Conservation (phyloP, 1,140 invertebrate species). For the Bilobella aurantiaca region DNA sequence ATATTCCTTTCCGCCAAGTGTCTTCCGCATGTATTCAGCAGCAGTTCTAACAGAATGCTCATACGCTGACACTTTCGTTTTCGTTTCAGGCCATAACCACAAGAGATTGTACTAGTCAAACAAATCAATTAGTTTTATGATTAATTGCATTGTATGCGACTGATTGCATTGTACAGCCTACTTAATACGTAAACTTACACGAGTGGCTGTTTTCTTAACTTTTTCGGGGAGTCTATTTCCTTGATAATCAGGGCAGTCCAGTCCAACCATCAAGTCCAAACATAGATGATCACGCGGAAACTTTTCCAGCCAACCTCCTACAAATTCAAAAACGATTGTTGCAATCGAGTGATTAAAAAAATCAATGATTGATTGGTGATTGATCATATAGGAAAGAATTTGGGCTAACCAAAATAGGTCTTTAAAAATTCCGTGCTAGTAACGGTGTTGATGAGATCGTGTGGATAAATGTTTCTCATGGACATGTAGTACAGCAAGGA, state of each 20-base stretch:
- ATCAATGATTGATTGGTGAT: too few species aligned
- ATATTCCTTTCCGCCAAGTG: slow-evolving; percentile 6
- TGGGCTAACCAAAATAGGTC: slow-evolving; percentile 39
- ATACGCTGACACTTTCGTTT: neutral
- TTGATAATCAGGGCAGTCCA: slow-evolving; percentile 49
- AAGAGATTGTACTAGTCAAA: slow-evolving; percentile 4
- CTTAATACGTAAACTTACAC: slow-evolving; percentile 42
- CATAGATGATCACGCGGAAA: slow-evolving; percentile 44
- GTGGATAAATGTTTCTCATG: slow-evolving; percentile 42
- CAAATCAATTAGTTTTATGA: slow-evolving; percentile 17
- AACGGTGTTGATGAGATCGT: slow-evolving; percentile 43
- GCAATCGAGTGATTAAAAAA: too few species aligned
- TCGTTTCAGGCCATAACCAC: neutral
- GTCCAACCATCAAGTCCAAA: slow-evolving; percentile 45
- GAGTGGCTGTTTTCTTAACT: slow-evolving; percentile 39
- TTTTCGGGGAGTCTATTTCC: slow-evolving; percentile 43
- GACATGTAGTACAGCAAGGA: slow-evolving; percentile 44
- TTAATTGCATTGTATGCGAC: slow-evolving; percentile 32
- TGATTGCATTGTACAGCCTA: slow-evolving; percentile 40
- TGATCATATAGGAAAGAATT: neutral
- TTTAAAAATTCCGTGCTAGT: slow-evolving; percentile 42
- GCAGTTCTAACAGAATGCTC: slow-evolving; percentile 26
- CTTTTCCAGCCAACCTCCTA: slow-evolving; percentile 15
- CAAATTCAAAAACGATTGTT: too few species aligned
- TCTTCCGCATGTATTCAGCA: slow-evolving; percentile 11